These are phyloP conservation scores for Lithobates sylvaticus DNA, from an alignment of 2,797 vertebrate genomes.

Conservation along the genomic window DNA sequence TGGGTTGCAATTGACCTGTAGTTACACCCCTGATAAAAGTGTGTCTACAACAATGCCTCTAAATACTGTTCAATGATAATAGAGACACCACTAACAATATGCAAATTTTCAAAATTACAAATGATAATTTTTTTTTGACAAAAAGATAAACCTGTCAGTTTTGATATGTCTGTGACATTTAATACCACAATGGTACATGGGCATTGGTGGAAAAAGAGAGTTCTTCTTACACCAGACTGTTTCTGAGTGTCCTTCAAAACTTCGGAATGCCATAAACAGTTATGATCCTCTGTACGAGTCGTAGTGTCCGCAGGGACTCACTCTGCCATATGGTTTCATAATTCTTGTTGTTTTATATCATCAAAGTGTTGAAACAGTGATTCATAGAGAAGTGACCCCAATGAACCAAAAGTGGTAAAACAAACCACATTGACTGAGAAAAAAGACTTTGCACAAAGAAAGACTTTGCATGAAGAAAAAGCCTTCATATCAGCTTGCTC, in stretches of 20 bases:
- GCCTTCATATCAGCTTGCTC: background rate
- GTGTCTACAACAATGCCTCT: too few relatives aligned
- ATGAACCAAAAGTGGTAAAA: constrained; percentile 54
- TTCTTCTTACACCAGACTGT: constrained; percentile 3
- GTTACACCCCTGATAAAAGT: too few relatives aligned
- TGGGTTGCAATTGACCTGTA: too few relatives aligned
- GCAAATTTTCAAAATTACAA: too few relatives aligned
- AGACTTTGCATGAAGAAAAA: background rate
- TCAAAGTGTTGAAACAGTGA: constrained; percentile 49
- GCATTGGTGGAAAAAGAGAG: background rate
- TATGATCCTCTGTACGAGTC: background rate
- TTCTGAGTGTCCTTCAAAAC: constrained; percentile 36
- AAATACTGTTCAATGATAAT: too few relatives aligned
- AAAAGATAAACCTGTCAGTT: background rate
- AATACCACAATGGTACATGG: background rate
- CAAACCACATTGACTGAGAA: constrained; percentile 7
- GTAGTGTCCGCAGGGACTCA: constrained; percentile 6
- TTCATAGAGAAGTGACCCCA: constrained; percentile 46
- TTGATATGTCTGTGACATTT: constrained; percentile 10
- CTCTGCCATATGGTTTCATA: constrained; percentile 49
- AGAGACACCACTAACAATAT: too few relatives aligned
- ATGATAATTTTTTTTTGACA: too few relatives aligned
- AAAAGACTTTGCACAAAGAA: constrained; percentile 7
- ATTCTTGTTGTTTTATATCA: constrained; percentile 31
- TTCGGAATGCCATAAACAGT: constrained; percentile 39